Evolutionary conservation across 2,113 vertebrate genomes (phyloP).

Genomic region (Onychostoma macrolepis): DNA sequence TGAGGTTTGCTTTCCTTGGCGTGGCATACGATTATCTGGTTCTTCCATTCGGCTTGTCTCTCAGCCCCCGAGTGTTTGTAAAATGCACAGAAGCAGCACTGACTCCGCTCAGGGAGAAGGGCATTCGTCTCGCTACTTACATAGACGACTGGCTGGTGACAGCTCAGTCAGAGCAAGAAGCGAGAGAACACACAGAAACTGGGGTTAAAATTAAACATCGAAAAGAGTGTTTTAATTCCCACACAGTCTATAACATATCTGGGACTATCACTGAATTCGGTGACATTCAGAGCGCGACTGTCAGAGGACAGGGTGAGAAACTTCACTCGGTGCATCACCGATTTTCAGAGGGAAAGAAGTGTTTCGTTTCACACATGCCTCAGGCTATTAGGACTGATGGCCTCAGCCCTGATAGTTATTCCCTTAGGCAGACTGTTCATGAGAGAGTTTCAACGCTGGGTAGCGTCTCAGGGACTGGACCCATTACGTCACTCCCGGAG

Average conservation of each 20-base stretch:
- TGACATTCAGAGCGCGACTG: no score
- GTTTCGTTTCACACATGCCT: background rate
- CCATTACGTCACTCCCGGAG: background rate
- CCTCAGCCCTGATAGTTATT: slow-evolving; percentile 10
- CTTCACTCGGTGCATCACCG: background rate
- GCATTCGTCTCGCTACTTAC: background rate
- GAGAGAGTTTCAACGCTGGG: slow-evolving; percentile 5
- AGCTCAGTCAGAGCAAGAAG: background rate
- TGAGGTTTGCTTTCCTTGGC: background rate
- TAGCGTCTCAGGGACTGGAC: background rate
- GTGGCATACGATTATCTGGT: background rate
- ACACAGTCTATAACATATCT: background rate
- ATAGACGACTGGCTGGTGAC: background rate
- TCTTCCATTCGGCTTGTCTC: background rate
- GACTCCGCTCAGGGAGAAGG: background rate
- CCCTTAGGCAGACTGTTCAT: background rate
- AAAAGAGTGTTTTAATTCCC: background rate
- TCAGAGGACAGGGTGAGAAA: background rate
- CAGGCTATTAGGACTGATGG: background rate
- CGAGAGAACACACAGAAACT: background rate
- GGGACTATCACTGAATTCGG: no score
- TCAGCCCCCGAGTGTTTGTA: background rate
- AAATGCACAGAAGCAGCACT: background rate
- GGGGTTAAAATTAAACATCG: background rate
- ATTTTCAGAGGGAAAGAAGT: background rate